Conservation (phyloP, 2,797 vertebrate genomes). For the Eospalax fontanierii region DNA sequence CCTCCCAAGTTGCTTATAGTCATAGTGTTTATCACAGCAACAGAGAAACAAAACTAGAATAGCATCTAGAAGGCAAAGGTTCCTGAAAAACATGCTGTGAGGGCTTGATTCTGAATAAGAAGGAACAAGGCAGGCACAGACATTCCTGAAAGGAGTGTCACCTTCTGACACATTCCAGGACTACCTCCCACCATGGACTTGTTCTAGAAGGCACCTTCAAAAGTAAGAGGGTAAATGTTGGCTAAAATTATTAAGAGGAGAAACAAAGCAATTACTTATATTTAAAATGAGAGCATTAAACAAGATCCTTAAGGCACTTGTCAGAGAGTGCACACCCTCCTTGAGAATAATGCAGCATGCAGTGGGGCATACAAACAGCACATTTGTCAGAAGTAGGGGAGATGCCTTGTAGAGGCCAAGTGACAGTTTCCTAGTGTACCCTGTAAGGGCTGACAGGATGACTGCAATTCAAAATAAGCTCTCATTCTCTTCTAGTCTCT, state of each 20-base stretch:
- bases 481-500: not conserved
- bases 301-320: not conserved
- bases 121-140: not conserved
- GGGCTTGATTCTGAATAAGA: too few relatives aligned
- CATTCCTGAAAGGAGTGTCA: accelerated
- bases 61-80: not conserved
- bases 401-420: not conserved
- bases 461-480: not conserved
- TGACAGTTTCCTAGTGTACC: not conserved
- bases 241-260: not conserved
- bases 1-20: too few relatives aligned
- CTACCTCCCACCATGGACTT: not conserved
- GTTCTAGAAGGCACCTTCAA: not conserved
- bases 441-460: not conserved
- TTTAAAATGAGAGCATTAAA: not conserved
- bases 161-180: accelerated
- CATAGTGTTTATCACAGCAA: too few relatives aligned
- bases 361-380: not conserved
- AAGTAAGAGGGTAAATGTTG: too few relatives aligned
- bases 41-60: too few relatives aligned
- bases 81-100: accelerated
- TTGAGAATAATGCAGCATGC: not conserved
- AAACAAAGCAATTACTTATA: not conserved
- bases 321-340: not conserved
- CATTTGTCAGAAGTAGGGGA: not conserved